Conservation (phyloP, 2,888 invertebrate species). For the Cephus pulcher region DNA sequence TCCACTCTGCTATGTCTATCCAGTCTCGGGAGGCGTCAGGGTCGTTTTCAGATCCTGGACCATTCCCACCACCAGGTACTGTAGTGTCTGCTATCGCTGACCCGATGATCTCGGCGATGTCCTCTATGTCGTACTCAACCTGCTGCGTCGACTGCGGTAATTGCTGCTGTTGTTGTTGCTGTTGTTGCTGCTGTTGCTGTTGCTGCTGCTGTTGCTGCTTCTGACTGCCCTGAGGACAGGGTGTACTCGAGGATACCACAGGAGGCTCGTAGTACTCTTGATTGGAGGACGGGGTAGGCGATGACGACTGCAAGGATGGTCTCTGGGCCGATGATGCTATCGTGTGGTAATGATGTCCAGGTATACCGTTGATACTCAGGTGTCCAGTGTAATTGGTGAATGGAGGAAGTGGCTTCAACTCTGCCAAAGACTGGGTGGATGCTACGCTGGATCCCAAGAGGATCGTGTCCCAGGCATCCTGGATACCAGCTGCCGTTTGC, state of each 20-base stretch:
- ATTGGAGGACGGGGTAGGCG: conserved; percentile 61
- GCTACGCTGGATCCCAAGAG: conserved; percentile 70
- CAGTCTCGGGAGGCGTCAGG: conserved; percentile 83
- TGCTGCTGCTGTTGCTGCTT: conserved; percentile 49
- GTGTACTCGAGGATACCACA: conserved; percentile 68
- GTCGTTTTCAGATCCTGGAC: conserved; percentile 71
- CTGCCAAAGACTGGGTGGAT: conserved; percentile 78
- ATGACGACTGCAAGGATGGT: conserved; percentile 59
- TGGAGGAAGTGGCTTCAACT: conserved; percentile 87
- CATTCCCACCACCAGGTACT: conserved; percentile 75
- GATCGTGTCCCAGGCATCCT: conserved; percentile 79
- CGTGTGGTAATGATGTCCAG: conserved; percentile 88
- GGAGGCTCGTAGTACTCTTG: conserved; percentile 65
- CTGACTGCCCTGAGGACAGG: conserved; percentile 57
- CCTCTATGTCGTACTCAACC: conserved; percentile 78
- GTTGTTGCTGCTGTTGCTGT: conserved; percentile 39
- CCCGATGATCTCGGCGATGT: conserved; percentile 88
- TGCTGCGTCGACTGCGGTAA: conserved; percentile 63
- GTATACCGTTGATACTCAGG: conserved; percentile 87
- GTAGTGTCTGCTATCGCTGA: conserved; percentile 91
- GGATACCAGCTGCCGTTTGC: conserved; percentile 56
- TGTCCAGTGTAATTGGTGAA: conserved; percentile 89
- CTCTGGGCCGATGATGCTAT: conserved; percentile 72
- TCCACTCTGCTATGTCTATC: conserved; percentile 91
- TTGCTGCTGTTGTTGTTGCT: conserved; percentile 73